These are phyloP conservation scores for Episyrphus balteatus DNA, from an alignment of 1,140 invertebrate genomes.

Conservation along the genomic window DNA sequence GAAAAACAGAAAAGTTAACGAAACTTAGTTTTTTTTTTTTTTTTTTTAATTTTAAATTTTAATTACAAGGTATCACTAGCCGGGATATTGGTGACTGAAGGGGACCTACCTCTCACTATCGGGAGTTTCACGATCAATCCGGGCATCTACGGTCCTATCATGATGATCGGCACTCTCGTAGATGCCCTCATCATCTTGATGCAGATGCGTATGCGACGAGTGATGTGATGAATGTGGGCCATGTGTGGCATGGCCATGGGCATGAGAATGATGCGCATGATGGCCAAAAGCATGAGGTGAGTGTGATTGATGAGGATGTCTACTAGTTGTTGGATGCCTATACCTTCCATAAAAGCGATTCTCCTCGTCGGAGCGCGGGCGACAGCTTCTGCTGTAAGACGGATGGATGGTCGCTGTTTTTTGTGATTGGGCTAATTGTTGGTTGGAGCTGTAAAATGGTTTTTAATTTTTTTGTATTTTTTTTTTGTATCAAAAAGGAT, in stretches of 20 bases:
- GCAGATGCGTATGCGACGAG: slow-evolving; percentile 41
- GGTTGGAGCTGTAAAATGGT: slow-evolving; percentile 29
- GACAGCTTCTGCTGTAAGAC: slow-evolving; percentile 40
- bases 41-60: neutral
- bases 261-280: slow-evolving; percentile 35
- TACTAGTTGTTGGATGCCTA: slow-evolving; percentile 57
- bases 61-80: neutral
- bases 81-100: slow-evolving; percentile 1
- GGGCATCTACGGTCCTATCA: slow-evolving; percentile 46
- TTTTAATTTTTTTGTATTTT: neutral
- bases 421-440: slow-evolving; percentile 37
- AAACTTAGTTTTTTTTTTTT: neutral
- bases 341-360: slow-evolving; percentile 67
- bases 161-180: slow-evolving; percentile 70
- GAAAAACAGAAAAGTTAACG: too few species aligned
- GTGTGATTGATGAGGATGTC: slow-evolving; percentile 38
- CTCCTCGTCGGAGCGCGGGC: slow-evolving; percentile 45
- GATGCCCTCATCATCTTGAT: slow-evolving; percentile 69
- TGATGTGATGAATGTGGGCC: slow-evolving; percentile 40
- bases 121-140: slow-evolving; percentile 56
- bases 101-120: slow-evolving; percentile 70
- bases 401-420: slow-evolving; percentile 38
- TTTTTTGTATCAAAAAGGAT: slow-evolving; percentile 1
- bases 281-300: slow-evolving; percentile 37
- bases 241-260: slow-evolving; percentile 37